phyloP scores from a whole-genome alignment of 2,888 invertebrate genomes.

The Allophyes oxyacanthae region DNA sequence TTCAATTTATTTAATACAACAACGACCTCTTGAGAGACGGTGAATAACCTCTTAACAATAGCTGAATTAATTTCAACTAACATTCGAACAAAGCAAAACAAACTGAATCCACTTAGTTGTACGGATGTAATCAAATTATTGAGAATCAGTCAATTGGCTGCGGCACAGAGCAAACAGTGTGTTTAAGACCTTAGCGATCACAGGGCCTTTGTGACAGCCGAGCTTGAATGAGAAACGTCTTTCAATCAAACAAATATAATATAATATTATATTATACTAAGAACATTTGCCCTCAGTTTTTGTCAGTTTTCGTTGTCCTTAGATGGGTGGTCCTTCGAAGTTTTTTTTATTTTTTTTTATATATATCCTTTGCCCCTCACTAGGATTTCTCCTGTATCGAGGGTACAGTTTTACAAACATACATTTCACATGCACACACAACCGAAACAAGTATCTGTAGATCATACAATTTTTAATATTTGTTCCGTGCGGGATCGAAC shows the following conservation, averaged over 20 bases:
- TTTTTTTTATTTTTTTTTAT: too few relatives aligned
- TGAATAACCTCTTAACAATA: conserved; percentile 32
- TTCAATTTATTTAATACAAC: not conserved
- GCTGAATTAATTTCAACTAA: conserved; percentile 39
- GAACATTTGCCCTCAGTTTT: too few relatives aligned
- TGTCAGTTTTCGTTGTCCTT: too few relatives aligned
- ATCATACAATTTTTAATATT: too few relatives aligned
- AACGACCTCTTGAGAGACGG: conserved; percentile 1
- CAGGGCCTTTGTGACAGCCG: conserved; percentile 47
- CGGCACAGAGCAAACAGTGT: conserved; percentile 43
- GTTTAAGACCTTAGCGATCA: conserved; percentile 45
- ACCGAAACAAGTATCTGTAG: too few relatives aligned
- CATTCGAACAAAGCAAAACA: conserved; percentile 33
- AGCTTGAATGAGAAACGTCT: conserved; percentile 34
- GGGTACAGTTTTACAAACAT: too few relatives aligned
- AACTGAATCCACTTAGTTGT: conserved; percentile 28
- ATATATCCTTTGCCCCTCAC: too few relatives aligned
- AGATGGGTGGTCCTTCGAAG: too few relatives aligned
- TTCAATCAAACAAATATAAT: conserved; percentile 34
- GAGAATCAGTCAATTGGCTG: conserved; percentile 46
- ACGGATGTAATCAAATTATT: conserved; percentile 50
- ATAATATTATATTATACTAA: conserved; percentile 15
- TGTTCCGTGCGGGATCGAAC: too few relatives aligned
- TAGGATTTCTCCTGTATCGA: too few relatives aligned
- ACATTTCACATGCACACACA: too few relatives aligned